phyloP scores from a whole-genome alignment of 2,797 vertebrate species.

The Fundulus diaphanus region DNA sequence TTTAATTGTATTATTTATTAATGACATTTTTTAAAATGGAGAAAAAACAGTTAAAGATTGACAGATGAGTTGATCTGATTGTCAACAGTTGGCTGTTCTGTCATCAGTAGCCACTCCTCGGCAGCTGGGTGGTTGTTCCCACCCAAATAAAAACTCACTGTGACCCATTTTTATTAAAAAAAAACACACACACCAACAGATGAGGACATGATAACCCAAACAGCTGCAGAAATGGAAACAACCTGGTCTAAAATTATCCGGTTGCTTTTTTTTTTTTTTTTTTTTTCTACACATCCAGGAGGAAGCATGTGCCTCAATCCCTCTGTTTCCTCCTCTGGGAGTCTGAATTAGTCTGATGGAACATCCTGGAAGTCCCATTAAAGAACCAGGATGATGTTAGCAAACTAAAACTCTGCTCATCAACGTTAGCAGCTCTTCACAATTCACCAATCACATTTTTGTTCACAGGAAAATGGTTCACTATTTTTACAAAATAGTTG shows the following conservation, averaged over 20 bases:
- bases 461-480: not conserved
- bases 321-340: not conserved
- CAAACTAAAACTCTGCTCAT: not conserved
- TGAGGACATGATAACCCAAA: not conserved
- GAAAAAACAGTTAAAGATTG: not conserved
- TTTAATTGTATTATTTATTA: too few species aligned
- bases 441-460: not conserved
- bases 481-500: not conserved
- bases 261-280: not conserved
- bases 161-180: not conserved
- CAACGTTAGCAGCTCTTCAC: not conserved
- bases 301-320: not conserved
- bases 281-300: not conserved
- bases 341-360: not conserved
- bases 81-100: not conserved
- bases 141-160: not conserved
- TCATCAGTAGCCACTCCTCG: not conserved
- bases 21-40: not conserved
- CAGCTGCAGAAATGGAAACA: not conserved
- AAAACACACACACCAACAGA: not conserved
- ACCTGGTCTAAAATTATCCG: not conserved
- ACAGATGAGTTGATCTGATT: too few species aligned
- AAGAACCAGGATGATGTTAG: not conserved
- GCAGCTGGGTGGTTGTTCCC: not conserved
- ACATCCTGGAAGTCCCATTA: slow-evolving; percentile 1